Evolutionary conservation across 2,797 vertebrate genomes (phyloP).

Genomic region (Chaenodraco wilsoni): DNA sequence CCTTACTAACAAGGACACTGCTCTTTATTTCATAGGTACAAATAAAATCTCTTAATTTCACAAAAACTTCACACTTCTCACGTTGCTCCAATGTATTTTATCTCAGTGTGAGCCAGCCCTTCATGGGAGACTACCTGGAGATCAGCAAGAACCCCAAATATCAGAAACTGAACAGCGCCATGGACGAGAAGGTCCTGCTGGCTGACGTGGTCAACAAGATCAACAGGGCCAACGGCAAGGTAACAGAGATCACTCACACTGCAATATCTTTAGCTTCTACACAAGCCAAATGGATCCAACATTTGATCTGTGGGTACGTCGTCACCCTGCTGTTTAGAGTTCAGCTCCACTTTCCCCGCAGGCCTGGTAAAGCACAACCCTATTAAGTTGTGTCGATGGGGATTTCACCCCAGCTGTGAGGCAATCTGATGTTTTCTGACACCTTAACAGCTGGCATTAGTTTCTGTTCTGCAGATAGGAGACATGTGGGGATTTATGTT

Average conservation of each 20-base stretch:
- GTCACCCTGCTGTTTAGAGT: conserved; percentile 11
- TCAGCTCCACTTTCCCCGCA: conserved; percentile 11
- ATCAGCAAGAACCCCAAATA: conserved; percentile 97
- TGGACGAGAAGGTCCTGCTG: conserved; percentile 96
- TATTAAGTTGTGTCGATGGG: conserved; percentile 20
- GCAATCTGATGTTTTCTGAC: conserved; percentile 34
- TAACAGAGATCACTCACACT: conserved; percentile 56
- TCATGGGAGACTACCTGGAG: conserved; percentile 97
- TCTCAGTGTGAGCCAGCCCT: conserved; percentile 92
- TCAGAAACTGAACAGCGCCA: conserved; percentile 91
- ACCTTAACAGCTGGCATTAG: conserved; percentile 19
- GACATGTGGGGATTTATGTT: conserved; percentile 15
- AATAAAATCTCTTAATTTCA: conserved; percentile 12
- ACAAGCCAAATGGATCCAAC: conserved; percentile 1
- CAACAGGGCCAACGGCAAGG: conserved; percentile 97
- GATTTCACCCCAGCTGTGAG: conserved; percentile 13
- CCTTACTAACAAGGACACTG: too few relatives aligned
- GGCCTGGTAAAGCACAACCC: conserved; percentile 1
- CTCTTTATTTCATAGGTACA: background rate
- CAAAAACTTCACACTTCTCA: background rate
- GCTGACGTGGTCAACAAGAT: conserved; percentile 98
- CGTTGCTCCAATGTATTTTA: background rate
- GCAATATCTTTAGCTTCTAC: background rate
- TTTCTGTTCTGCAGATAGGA: conserved; percentile 28
- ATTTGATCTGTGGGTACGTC: background rate